Base-by-base conservation (phyloP, 2,888 invertebrate genomes). In the Aspidiotus rigidus region DNA sequence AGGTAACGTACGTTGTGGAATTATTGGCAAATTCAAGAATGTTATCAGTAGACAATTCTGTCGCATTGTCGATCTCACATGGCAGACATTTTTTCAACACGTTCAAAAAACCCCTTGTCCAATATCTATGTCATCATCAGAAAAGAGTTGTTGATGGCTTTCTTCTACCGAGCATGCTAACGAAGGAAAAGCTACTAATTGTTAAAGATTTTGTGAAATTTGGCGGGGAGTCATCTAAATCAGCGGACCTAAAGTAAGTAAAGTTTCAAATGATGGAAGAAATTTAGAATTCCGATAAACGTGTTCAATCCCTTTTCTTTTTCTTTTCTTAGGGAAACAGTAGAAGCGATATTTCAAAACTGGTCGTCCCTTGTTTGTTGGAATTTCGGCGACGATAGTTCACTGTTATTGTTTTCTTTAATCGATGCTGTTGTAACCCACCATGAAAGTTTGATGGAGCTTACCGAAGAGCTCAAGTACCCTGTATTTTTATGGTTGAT, bases 191-290 rank as follows among this genome's bases (percentile, higher is more conserved):
- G 39, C 8, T 59, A 39, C 59, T 9, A 7, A 6, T 39, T 28
- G 28, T 59, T 28, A 13, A 6, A 10, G 59, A 59, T 59, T 59
- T 17, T 59, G 28, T 59, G 28, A 49, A 49, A n/a, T 49, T 49
- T 49, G 6, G 11, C n/a, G 6, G 11, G 2, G 49, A 49, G n/a
- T 11, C n/a, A n/a, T 13, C 10, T 13, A 49, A 11, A 13, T 49
- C 49, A 6, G 49, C n/a, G 3, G 6, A 13, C 6, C 6, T 49
- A 6, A n/a, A 49, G 49, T 49, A 49, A 6, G 49, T 49, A 49
- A 3, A 2, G n/a, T 49, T 49, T n/a, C 6, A 11, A 49, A 49
- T 49, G 49, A 49, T 49, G 49, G 3, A n/a, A n/a, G 2, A 3
- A 6, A 3, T 49, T n/a, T 49, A 11, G 49, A 49, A 49, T n/a